phyloP scores from a whole-genome alignment of 2,113 vertebrate species.

The Xenotilapia caudafasciata region DNA sequence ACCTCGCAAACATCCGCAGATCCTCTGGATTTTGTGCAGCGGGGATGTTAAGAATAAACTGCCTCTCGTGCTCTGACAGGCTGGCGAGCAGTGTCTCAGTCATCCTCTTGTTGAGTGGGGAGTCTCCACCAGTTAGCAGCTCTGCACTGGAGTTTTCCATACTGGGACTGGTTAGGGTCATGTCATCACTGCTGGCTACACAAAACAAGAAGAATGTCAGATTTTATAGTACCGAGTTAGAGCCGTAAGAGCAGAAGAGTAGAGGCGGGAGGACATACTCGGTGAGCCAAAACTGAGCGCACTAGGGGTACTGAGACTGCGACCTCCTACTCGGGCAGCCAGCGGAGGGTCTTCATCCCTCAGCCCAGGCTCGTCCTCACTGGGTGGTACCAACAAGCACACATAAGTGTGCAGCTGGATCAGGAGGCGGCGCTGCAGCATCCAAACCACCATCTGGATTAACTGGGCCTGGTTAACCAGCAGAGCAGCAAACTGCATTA shows the following conservation, averaged over 20 bases:
- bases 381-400: conserved; percentile 87
- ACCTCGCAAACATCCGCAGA: conserved; percentile 96
- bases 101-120: conserved; percentile 90
- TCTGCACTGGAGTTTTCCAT: conserved; percentile 98
- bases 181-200: conserved; percentile 95
- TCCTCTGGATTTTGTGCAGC: conserved; percentile 94
- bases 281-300: conserved; percentile 96
- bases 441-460: conserved; percentile 99
- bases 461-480: conserved; percentile 81
- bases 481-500: not conserved
- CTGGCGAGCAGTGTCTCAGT: conserved; percentile 92
- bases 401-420: conserved; percentile 95
- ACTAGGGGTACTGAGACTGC: conserved; percentile 91
- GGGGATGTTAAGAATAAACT: conserved; percentile 87
- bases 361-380: conserved; percentile 74
- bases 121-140: conserved; percentile 88
- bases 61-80: conserved; percentile 86
- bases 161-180: conserved; percentile 97
- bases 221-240: not conserved
- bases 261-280: conserved; percentile 72
- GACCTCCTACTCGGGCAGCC: conserved; percentile 77
- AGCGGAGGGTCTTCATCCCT: conserved; percentile 79
- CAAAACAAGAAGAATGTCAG: not conserved
- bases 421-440: conserved; percentile 89
- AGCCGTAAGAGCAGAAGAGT: not conserved